phyloP scores from a whole-genome alignment of 2,797 vertebrate genomes.

The Dendrocincla tyrannina region DNA sequence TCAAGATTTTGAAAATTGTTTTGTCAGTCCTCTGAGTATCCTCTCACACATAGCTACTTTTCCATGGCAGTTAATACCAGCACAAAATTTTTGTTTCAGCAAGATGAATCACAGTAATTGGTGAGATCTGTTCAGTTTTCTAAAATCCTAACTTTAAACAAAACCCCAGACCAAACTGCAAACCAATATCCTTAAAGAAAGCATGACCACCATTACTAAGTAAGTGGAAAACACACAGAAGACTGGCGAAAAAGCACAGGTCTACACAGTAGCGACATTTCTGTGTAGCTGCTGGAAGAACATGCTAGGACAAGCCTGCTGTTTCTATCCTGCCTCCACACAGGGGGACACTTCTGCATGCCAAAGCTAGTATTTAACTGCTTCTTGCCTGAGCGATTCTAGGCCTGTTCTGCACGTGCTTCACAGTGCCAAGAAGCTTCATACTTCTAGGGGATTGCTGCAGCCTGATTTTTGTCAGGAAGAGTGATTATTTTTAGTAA shows the following conservation, averaged over 20 bases:
- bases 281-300: background rate
- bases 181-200: background rate
- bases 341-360: background rate
- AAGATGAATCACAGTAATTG: background rate
- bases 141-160: background rate
- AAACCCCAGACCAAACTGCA: background rate
- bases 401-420: background rate
- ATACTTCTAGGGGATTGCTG: background rate
- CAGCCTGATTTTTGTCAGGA: background rate
- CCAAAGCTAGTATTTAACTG: background rate
- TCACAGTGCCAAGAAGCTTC: background rate
- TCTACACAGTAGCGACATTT: background rate
- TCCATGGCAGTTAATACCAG: background rate
- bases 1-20: background rate
- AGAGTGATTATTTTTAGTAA: background rate
- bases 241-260: background rate
- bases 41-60: background rate
- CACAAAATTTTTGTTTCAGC: background rate
- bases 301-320: constrained; percentile 8
- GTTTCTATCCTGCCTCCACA: background rate
- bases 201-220: background rate
- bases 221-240: background rate
- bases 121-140: background rate
- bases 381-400: background rate
- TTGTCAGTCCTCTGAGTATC: background rate